Percentiles rank a stretch among this genome's conserved stretches.
Evolutionary conservation across 2,888 invertebrate genomes (phyloP).

Genomic region (Xestia xanthographa): DNA sequence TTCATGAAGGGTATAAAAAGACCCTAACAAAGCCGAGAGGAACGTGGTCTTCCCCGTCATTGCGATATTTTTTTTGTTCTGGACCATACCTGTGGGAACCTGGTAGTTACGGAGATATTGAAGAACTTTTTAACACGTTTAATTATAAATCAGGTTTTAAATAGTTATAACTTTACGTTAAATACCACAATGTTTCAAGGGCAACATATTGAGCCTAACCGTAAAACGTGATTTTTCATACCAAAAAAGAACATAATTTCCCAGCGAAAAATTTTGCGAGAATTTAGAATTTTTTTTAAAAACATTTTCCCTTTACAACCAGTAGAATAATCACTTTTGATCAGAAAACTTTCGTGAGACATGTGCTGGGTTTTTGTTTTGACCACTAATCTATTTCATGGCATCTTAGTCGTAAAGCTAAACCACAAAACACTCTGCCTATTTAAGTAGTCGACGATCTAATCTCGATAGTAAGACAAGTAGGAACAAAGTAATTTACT

Average conservation of each 20-base stretch:
- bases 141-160: too few relatives aligned
- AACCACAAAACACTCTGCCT: constrained; percentile 8
- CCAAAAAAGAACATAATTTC: background rate
- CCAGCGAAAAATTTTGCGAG: too few relatives aligned
- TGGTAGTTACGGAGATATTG: background rate
- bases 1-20: background rate
- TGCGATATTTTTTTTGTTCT: background rate
- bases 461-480: constrained; percentile 43
- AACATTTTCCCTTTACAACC: too few relatives aligned
- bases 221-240: background rate
- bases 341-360: background rate
- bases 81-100: background rate
- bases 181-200: background rate
- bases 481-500: constrained; percentile 48
- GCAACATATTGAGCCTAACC: background rate
- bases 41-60: background rate
- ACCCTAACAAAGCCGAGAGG: background rate
- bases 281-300: too few relatives aligned
- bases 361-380: background rate
- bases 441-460: constrained; percentile 18
- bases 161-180: background rate
- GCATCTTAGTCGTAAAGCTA: background rate
- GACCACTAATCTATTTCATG: background rate
- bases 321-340: background rate
- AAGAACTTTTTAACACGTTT: background rate